phyloP scores from a whole-genome alignment of 1,140 invertebrate species.

The Drosophila murphyi region DNA sequence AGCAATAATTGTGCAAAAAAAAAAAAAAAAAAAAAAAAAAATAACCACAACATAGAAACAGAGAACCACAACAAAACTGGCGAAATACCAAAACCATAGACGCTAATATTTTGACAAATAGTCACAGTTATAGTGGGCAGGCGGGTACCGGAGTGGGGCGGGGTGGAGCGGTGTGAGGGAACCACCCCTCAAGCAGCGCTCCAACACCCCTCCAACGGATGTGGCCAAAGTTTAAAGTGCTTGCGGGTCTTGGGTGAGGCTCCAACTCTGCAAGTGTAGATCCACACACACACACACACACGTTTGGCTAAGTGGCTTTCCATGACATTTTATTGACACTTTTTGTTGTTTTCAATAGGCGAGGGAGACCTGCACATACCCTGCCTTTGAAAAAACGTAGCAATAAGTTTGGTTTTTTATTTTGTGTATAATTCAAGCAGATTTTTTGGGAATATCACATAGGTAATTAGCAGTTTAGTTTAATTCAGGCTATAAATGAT shows the following conservation, averaged over 20 bases:
- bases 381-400: neutral
- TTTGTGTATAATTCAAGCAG: too few species aligned
- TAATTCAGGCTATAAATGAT: too few species aligned
- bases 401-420: too few species aligned
- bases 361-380: constrained; percentile 64
- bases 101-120: constrained; percentile 73
- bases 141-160: neutral
- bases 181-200: constrained; percentile 15
- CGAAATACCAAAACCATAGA: constrained; percentile 53
- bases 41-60: constrained; percentile 1
- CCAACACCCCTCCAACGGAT: constrained; percentile 51
- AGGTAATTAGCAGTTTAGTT: too few species aligned
- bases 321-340: constrained; percentile 81
- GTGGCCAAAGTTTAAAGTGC: constrained; percentile 57
- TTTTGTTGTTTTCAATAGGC: constrained; percentile 28
- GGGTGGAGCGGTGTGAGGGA: neutral
- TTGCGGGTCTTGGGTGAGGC: constrained; percentile 57
- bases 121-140: neutral
- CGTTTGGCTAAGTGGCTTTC: constrained; percentile 70
- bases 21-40: constrained; percentile 16
- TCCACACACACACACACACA: constrained; percentile 22
- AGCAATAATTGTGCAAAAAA: constrained; percentile 76
- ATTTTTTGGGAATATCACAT: too few species aligned
- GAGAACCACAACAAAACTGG: constrained; percentile 26
- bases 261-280: neutral